Evolutionary conservation across 2,888 invertebrate genomes (phyloP), one percentile per base, ranked within the genome.

Genomic region (Prostheceraeus crozeri): DNA sequence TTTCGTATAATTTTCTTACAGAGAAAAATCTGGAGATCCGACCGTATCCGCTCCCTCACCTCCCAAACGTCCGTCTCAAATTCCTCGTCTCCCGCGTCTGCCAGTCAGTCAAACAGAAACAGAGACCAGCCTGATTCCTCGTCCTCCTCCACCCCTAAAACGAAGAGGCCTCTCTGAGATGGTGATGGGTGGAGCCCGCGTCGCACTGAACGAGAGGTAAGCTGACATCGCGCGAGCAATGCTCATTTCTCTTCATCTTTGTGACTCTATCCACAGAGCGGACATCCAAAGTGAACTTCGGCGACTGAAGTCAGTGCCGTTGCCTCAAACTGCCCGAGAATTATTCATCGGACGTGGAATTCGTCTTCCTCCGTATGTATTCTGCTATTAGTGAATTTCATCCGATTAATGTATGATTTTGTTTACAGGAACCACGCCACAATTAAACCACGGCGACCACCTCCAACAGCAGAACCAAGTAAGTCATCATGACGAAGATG

Each of bases 301-400:
- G 16, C 31, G 14, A n/a, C 54, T 57, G 14, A 58, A 56, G 23
- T 56, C 57, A 2, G 58, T 57, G 25, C 25, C 58, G 3, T 28
- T 57, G 10, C 57, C 57, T 6, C 21, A 55, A 27, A 28, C 19
- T n/a, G 57, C 57, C 10, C 23, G 57, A 27, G 58, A 57, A 27
- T 14, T 57, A 2, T 57, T 8, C 23, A 57, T 57, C 27, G 57
- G 57, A 10, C 57, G 57, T 3, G 57, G 57, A 28, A 57, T 57
- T 58, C 57, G 54, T n/a, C 57, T 57, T 3, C 57, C 57, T 14
- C 8, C 54, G 54, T 54, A n/a, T n/a, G n/a, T n/a, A n/a, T n/a
- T n/a, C n/a, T n/a, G n/a, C n/a, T n/a, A n/a, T n/a, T n/a, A n/a
- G n/a, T n/a, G n/a, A n/a, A n/a, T n/a, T n/a, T n/a, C n/a, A n/a